phyloP scores from a whole-genome alignment of 2,888 invertebrate genomes.

The Lamellibrachia columna region DNA sequence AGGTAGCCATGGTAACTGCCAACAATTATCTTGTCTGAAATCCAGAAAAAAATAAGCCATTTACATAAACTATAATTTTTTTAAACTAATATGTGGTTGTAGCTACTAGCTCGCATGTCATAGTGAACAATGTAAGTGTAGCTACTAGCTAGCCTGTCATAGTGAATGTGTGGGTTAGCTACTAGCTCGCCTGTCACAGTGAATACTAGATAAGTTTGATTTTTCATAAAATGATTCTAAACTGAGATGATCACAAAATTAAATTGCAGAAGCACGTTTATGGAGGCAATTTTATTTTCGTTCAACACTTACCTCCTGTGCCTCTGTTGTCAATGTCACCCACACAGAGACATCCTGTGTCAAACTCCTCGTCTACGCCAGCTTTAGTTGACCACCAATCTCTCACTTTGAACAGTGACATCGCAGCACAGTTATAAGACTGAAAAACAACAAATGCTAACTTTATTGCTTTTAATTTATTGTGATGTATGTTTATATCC shows the following conservation, averaged over 20 bases:
- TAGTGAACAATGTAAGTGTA: background rate
- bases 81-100: background rate
- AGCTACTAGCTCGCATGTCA: background rate
- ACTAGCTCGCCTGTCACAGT: background rate
- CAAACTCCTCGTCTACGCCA: slow-evolving; percentile 74
- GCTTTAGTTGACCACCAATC: slow-evolving; percentile 87
- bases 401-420: slow-evolving; percentile 93
- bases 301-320: slow-evolving; percentile 42
- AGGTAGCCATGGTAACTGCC: slow-evolving; percentile 84
- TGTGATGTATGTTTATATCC: background rate
- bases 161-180: background rate
- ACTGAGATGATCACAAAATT: background rate
- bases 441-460: background rate
- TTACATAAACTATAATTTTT: background rate
- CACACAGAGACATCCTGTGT: slow-evolving; percentile 68
- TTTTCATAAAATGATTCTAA: background rate
- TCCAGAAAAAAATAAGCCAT: background rate
- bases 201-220: too few relatives aligned
- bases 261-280: background rate
- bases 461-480: background rate
- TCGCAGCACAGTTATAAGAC: slow-evolving; percentile 62
- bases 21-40: slow-evolving; percentile 76
- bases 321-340: slow-evolving; percentile 68
- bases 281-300: background rate
- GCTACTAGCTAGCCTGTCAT: background rate